Base-by-base conservation (phyloP, 2,113 vertebrate species). In the Lathamus discolor region DNA sequence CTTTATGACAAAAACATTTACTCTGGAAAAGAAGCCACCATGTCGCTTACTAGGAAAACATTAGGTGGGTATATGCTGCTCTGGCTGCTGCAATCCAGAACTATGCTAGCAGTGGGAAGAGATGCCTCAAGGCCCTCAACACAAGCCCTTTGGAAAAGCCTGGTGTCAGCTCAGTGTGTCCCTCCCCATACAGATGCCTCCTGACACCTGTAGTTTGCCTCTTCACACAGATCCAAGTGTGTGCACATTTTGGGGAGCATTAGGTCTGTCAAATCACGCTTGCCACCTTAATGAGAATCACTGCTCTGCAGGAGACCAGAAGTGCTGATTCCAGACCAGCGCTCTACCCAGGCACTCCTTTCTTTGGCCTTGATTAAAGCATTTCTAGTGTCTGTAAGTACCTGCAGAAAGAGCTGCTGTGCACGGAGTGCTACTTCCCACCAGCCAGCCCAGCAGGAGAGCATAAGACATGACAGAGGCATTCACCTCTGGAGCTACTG, bases 311-410 rank as follows among this genome's bases (percentile, higher is more conserved):
- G 55, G 80, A 90, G 35, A 80, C 15, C 33, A 52, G 78, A 39
- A 63, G 35, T 0, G 0, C 24, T n/a, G 11, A 59, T 67, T 74
- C 89, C 82, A 72, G 82, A 62, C 33, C 0, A 1, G 52, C 2
- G 17, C 43, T 79, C 79, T 25, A 46, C 1, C 46, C 5, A 44
- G 1, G 0, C 2, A 2, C 8, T 67, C 31, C 68, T 44, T 78
- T 78, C 86, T 55, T 70, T 19, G 31, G 37, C 31, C 84, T 82
- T 87, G 89, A 84, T 91, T 17, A 91, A 86, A 95, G 67, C 39
- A 33, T 76, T 92, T 68, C 68, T 91, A 19, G 10, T 78, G 77
- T 51, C 64, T 78, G 20, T 33, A 59, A 51, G 41, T 18, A 81
- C 49, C 41, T 31, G 29, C 1, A 3, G 46, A 68, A 86, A 88